Conservation (phyloP, 2,797 vertebrate genomes). For the Paramormyrops hopkinsi region DNA sequence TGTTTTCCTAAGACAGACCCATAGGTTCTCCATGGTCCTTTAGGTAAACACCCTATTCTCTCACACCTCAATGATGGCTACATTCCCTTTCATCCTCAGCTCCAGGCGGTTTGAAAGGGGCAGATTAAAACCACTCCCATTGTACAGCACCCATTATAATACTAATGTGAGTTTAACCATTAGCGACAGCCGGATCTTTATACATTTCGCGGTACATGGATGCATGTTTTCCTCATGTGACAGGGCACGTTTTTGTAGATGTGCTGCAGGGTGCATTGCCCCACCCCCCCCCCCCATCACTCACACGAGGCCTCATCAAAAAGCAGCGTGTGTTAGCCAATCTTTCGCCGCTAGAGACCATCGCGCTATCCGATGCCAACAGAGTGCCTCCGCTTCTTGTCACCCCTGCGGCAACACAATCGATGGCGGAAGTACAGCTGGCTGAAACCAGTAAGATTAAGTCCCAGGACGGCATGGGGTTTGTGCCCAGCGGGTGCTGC, state of each 20-base stretch:
- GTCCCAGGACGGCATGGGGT: neutral
- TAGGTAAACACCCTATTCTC: neutral
- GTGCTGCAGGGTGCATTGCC: neutral
- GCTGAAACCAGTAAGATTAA: neutral
- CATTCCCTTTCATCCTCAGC: neutral
- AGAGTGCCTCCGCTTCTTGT: neutral
- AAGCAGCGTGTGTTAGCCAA: neutral
- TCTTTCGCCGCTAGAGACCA: neutral
- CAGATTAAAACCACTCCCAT: neutral
- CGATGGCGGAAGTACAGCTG: slow-evolving; percentile 5
- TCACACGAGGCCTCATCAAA: neutral
- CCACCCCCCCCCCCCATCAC: neutral
- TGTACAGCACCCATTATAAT: neutral
- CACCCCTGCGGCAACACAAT: neutral
- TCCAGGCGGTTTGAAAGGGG: neutral
- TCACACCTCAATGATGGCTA: neutral
- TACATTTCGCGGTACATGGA: neutral
- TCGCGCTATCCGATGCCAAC: neutral
- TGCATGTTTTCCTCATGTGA: neutral
- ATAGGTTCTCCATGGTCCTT: neutral
- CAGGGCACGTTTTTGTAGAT: neutral
- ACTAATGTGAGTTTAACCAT: neutral
- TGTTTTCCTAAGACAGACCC: neutral
- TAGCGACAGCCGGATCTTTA: neutral
- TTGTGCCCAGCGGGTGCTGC: neutral